These are phyloP conservation scores for Calvadosia cruxmelitensis DNA, from an alignment of 30 jellyfish, hydroid and myxozoan genomes.

Conservation along the genomic window DNA sequence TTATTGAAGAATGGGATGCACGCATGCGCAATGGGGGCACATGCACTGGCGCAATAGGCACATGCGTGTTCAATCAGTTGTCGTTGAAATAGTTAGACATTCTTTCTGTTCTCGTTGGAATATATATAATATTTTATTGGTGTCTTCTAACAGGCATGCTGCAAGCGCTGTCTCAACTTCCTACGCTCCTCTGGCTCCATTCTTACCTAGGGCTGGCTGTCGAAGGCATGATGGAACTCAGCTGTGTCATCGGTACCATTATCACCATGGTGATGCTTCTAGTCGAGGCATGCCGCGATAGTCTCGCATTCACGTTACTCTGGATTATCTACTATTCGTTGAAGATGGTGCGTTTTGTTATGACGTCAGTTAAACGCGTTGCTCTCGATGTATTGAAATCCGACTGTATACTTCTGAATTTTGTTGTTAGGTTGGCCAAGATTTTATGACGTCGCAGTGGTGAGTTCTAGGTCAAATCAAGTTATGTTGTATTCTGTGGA, in stretches of 20 bases:
- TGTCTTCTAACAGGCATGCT: conserved; percentile 38
- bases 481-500: no score
- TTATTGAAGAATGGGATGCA: no score
- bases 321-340: conserved; percentile 36
- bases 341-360: no score
- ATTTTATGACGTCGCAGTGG: conserved; percentile 40
- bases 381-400: no score
- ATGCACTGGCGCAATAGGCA: no score
- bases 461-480: conserved; percentile 10
- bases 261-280: conserved; percentile 25
- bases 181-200: conserved; percentile 37
- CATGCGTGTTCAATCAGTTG: no score
- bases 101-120: no score
- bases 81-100: no score
- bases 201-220: conserved; percentile 37
- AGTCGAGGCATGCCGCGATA: conserved; percentile 20
- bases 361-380: no score
- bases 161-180: conserved; percentile 11
- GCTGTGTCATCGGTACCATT: conserved; percentile 28
- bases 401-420: no score
- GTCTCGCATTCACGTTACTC: conserved; percentile 14
- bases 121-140: no score
- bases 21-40: no score
- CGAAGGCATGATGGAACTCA: conserved; percentile 48
- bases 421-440: conserved; percentile 50